Evolutionary conservation across 2,113 vertebrate genomes (phyloP).

Genomic region (Psephotus haematonotus): DNA sequence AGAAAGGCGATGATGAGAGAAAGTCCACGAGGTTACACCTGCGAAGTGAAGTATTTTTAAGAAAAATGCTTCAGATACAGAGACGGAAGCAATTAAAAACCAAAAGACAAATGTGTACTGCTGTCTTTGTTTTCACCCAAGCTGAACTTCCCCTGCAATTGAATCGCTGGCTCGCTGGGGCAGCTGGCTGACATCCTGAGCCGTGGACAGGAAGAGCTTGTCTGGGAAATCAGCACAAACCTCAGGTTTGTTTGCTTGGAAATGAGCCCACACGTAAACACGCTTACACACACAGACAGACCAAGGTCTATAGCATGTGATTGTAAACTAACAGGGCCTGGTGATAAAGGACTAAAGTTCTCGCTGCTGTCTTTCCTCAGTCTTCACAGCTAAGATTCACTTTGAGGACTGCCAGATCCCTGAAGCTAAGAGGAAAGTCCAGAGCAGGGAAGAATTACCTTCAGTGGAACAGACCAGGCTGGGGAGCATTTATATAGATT

Average conservation of each 20-base stretch:
- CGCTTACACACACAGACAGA: neutral
- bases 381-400: neutral
- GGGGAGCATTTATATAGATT: neutral
- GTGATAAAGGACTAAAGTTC: neutral
- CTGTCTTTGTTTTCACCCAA: slow-evolving; percentile 65
- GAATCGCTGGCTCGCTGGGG: slow-evolving; percentile 32
- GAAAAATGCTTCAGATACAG: slow-evolving; percentile 12
- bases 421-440: neutral
- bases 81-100: slow-evolving; percentile 50
- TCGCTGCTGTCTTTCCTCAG: rapidly evolving
- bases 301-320: neutral
- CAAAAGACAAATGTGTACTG: neutral
- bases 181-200: slow-evolving; percentile 61
- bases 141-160: slow-evolving; percentile 63
- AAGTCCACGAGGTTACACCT: slow-evolving; percentile 46
- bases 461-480: neutral
- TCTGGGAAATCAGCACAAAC: slow-evolving; percentile 52
- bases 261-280: neutral
- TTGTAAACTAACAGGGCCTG: neutral
- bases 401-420: neutral
- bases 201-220: slow-evolving; percentile 43
- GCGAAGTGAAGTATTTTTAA: slow-evolving; percentile 37
- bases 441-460: neutral
- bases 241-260: slow-evolving; percentile 46
- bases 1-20: slow-evolving; percentile 31